Evolutionary conservation across 2,888 invertebrate species (phyloP).

Genomic region (Uropetala carovei): DNA sequence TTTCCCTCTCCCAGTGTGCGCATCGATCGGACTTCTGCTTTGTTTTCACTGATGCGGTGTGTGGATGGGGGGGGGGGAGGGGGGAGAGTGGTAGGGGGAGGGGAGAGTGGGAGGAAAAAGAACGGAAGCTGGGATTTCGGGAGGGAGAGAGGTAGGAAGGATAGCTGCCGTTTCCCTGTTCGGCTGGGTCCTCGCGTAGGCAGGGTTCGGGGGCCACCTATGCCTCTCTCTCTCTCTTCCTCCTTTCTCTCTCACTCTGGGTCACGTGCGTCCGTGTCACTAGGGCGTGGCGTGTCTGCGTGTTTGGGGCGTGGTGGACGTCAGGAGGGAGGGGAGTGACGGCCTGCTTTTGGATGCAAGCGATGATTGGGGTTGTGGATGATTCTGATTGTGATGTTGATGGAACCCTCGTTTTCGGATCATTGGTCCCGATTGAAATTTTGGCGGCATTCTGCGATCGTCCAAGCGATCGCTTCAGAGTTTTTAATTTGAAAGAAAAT

Average conservation of each 20-base stretch:
- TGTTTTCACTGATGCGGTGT: slow-evolving; percentile 17
- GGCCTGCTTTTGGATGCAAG: background rate
- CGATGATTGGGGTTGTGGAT: too few species aligned
- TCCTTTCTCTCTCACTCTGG: background rate
- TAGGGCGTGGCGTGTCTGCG: slow-evolving; percentile 1
- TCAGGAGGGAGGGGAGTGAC: background rate
- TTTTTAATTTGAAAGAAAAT: too few species aligned
- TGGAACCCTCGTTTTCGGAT: too few species aligned
- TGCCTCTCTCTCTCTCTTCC: background rate
- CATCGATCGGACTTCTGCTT: background rate
- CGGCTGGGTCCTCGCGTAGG: background rate
- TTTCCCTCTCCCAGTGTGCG: background rate
- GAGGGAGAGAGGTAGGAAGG: background rate
- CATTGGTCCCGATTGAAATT: too few species aligned
- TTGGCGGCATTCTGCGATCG: too few species aligned
- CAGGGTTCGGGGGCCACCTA: background rate
- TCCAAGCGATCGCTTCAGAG: too few species aligned
- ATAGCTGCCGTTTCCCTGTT: background rate
- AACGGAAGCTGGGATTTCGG: background rate
- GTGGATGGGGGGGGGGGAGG: background rate
- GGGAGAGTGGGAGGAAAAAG: background rate
- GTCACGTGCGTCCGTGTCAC: background rate
- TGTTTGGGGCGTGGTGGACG: background rate
- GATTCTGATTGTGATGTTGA: too few species aligned
- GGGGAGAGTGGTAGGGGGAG: background rate